Base-by-base conservation (phyloP, 2,113 vertebrate species). In the Sorex araneus region DNA sequence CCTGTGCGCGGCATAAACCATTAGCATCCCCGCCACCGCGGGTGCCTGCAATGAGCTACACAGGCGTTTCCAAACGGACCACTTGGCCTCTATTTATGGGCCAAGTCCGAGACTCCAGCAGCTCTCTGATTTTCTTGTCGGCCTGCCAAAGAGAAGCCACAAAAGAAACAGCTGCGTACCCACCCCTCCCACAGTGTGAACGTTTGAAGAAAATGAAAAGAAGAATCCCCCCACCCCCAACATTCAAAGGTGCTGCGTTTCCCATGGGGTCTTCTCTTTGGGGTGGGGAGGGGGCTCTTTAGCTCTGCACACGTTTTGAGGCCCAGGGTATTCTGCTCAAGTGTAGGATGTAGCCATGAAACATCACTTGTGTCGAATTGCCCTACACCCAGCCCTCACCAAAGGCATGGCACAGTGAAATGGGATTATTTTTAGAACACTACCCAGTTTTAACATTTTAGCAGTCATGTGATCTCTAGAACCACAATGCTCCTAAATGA, bases 401-500 rank as follows among this genome's bases (percentile, higher is more conserved):
- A 91, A 96, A 96, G 84, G 71, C 30, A 94, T 95, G 0, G 13
- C 69, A 90, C 87, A 71, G 87, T n/a, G 77, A 92, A 95, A 90
- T 95, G 91, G 82, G 82, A 94, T 93, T 97, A 85, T 2, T 30
- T 86, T 92, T 96, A 94, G 66, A 94, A 90, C 76, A 64, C 90
- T 27, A 40, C 0, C 0, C n/a, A 13, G 30, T 87, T 95, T 96
- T 66, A 71, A 81, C 76, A 84, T 95, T 90, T 77, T 21, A 82
- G 69, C 76, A 91, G 71, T 79, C 95, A 93, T 0, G 21, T 91
- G n/a, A 7, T 96, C 84, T 84, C 83, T 32, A 43, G 74, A 95
- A 91, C 95, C 64, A 84, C 90, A 96, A 94, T 90, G 93, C 74
- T 95, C 94, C 91, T 95, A 96, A 95, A 96, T 96, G 96, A 97